Base-by-base conservation (phyloP, 2,797 vertebrate species). In the Thunnus albacares region DNA sequence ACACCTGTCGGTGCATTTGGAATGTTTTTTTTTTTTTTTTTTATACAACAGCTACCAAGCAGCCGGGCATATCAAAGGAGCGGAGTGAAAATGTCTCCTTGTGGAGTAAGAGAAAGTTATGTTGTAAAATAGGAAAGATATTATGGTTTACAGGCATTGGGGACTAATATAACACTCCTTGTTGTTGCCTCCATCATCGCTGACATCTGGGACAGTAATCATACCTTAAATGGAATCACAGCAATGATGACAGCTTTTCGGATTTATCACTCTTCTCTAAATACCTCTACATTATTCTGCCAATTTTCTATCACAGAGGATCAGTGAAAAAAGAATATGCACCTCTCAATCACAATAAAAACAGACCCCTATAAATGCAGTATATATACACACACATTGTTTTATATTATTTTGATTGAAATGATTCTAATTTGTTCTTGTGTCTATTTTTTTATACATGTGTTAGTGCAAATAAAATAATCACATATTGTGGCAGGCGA, bases 201-300 rank as follows among this genome's bases (percentile, higher is more conserved):
- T 87, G 71, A 87, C 90, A 93, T 94, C 88, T 91, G 85, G 77
- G 81, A 85, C 83, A 86, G 88, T 92, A 91, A 92, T 91, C 84
- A 88, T 78, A 77, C 70, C 73, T 83, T 90, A 88, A 90, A 90
- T 80, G 81, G 79, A 91, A 84, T 90, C 75, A 72, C 79, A 58
- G 71, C 65, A 28, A 65, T 66, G 71, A 91, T 92, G 86, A 91
- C 89, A 90, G 80, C 76, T 82, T 91, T 93, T 83, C 65, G 64
- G 65, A 75, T 83, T 81, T 33, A 71, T 87, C 43, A 82, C 45
- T 90, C 81, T 82, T 58, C 56, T 65, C 66, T 76, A 80, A 88
- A 90, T 73, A 84, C 22, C 47, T 58, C 20, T 55, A 55, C 65
- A 63, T 74, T 71, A 57, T 35, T 45, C 6, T 47, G 75, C 69